Evolutionary conservation across 2,888 invertebrate genomes (phyloP), one percentile per base, ranked within the genome.

Genomic region (Cheilosia vulpina): DNA sequence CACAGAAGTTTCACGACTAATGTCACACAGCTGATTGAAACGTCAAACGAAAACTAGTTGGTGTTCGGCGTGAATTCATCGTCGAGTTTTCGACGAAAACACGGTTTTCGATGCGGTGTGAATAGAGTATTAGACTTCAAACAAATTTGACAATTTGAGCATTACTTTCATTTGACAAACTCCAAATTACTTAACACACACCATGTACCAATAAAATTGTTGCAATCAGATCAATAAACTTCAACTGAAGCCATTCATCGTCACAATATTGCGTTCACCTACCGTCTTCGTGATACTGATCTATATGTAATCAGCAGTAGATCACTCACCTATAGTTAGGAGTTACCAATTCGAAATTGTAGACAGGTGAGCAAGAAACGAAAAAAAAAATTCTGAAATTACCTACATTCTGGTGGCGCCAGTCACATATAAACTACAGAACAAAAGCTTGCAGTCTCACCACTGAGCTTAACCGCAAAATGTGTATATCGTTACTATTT

Each of bases 391-490:
- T 17, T 19, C 19, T 19, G 47, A 19, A 47, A 19, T 11, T 47
- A 38, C 38, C 38, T 47, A 47, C 47, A 47, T 17, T 47, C 47
- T 17, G 47, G 47, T 47, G 47, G 47, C 47, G 47, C 47, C 47
- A 47, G 47, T 17, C 47, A 47, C 6, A 47, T 17, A 3, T 47
- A 19, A 19, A 47, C 47, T 47, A 47, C 19, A 47, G 9, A 47
- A 47, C 47, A 47, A 47, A 19, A 38, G 38, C 38, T 13, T 38
- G 13, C 38, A 47, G 47, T 47, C 47, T 47, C 17, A 47, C 47
- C 47, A 47, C 47, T 19, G 1, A 47, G 17, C 9, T 47, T 47
- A 47, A 47, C 47, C 47, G 19, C 47, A 47, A 47, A 17, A 47
- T 9, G 47, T 17, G 19, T 47, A 17, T 19, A 9, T 45, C 19